Evolutionary conservation across 1,140 invertebrate genomes (phyloP).

Genomic region (Leptinotarsa undecemlineata): DNA sequence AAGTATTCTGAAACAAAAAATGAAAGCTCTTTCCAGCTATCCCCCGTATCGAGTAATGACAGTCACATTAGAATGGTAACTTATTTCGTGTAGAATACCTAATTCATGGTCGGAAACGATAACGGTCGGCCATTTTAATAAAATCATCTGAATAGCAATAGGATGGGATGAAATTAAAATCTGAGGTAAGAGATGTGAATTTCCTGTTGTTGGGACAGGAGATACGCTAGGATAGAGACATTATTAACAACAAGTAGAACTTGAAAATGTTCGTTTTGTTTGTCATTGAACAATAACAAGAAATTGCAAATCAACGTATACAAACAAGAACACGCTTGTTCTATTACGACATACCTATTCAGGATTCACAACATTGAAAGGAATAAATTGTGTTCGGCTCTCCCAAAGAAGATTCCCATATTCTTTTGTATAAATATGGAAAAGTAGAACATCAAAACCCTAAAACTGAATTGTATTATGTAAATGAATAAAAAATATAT

Average conservation of each 20-base stretch:
- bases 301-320: constrained; percentile 26
- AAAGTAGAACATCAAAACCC: too few species aligned
- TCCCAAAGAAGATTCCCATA: too few species aligned
- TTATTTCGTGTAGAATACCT: constrained; percentile 23
- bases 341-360: constrained; percentile 10
- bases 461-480: too few species aligned
- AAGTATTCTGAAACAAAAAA: not conserved
- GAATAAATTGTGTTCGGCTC: too few species aligned
- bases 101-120: constrained; percentile 22
- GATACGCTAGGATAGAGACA: constrained; percentile 39
- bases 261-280: constrained; percentile 31
- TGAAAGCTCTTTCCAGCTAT: not conserved
- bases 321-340: constrained; percentile 19
- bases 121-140: constrained; percentile 17
- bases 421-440: too few species aligned
- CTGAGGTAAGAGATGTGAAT: constrained; percentile 42
- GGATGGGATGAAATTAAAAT: constrained; percentile 29
- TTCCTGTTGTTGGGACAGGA: constrained; percentile 39
- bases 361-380: not conserved
- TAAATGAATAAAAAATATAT: too few species aligned
- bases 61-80: constrained; percentile 15
- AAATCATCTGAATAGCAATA: constrained; percentile 14
- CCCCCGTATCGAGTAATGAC: constrained; percentile 3
- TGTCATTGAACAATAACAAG: constrained; percentile 23
- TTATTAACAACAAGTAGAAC: constrained; percentile 35